Base-by-base conservation (phyloP, 2,888 invertebrate genomes). In the Maniola hyperantus region DNA sequence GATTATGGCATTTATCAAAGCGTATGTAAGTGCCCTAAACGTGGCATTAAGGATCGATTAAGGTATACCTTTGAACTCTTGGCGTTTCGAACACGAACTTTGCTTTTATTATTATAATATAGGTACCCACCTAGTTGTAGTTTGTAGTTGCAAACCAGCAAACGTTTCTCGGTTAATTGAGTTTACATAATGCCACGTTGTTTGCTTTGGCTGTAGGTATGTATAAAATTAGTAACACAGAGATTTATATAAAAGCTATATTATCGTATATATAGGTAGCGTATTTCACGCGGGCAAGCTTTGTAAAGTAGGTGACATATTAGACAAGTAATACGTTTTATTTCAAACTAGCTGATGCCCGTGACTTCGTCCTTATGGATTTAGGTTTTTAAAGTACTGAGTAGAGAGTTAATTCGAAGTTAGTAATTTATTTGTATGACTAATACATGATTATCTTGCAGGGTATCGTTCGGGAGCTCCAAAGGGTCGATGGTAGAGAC, bases 401-500 rank as follows among this genome's bases (percentile, higher is more conserved):
- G n/a, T n/a, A n/a, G n/a, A n/a, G n/a, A 26, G 26, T 26, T 26
- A 26, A 26, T 26, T 26, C 26, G 26, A 26, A 26, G 26, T 26
- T 26, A 26, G 4, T 4, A 6, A 48, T 20, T 15, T 15, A 46
- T 7, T 6, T n/a, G 46, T n/a, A 15, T 5, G 33, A n/a, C 20
- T 46, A 60, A 46, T 48, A 15, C 34, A 34, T 34, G 20, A 15
- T 72, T 76, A 74, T 68, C 61, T 58, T 91, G 13, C 94, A 98
- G 97, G 93, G 98, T 98, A 74, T 97, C 97, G 61, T 98, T 98
- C 89, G 98, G 97, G 75, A 97, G 97, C 85, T 97, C 97, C 76
- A 97, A 97, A 88, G 97, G 97, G 74, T 97, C 97, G 62, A 97
- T 98, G 97, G 97, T 98, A 73, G 98, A 98, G 93, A 98, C 98